These are phyloP conservation scores for Pithys albifrons DNA, from an alignment of 2,113 vertebrate species.

Conservation along the genomic window DNA sequence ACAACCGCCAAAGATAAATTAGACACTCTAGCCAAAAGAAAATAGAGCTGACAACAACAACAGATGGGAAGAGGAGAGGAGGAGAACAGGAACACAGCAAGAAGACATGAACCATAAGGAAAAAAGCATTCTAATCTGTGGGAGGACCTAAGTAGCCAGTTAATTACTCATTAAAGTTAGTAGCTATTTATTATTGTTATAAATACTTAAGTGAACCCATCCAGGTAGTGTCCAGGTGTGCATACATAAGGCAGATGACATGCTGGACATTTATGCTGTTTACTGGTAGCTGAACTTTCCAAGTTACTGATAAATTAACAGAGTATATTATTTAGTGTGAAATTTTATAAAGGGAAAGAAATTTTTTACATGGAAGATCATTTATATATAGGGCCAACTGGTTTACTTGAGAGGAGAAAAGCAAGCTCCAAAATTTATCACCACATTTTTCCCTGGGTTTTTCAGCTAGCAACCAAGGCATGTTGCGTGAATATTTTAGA, in stretches of 20 bases:
- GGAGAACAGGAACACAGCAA: conserved; percentile 53
- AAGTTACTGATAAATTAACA: not conserved
- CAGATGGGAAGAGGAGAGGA: conserved; percentile 71
- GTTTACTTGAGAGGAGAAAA: not conserved
- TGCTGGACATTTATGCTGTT: not conserved
- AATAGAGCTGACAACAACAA: conserved; percentile 64
- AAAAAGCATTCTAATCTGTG: conserved; percentile 57
- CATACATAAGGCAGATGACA: not conserved
- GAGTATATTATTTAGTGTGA: not conserved
- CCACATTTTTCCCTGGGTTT: not conserved
- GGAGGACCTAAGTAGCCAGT: conserved; percentile 47
- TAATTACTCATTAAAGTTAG: conserved; percentile 60
- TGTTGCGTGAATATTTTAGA: not conserved
- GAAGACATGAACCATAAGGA: conserved; percentile 63
- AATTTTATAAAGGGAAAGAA: not conserved
- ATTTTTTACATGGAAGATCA: not conserved
- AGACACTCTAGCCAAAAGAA: conserved; percentile 59
- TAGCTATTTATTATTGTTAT: conserved; percentile 36
- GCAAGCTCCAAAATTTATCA: not conserved
- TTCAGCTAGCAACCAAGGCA: not conserved
- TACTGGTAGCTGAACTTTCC: not conserved
- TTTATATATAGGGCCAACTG: not conserved
- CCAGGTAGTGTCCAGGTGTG: not conserved
- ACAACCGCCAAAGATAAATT: conserved; percentile 58
- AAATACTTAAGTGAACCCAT: not conserved